phyloP scores from a whole-genome alignment of 1,140 invertebrate species.

The Rhagoletis zephyria region DNA sequence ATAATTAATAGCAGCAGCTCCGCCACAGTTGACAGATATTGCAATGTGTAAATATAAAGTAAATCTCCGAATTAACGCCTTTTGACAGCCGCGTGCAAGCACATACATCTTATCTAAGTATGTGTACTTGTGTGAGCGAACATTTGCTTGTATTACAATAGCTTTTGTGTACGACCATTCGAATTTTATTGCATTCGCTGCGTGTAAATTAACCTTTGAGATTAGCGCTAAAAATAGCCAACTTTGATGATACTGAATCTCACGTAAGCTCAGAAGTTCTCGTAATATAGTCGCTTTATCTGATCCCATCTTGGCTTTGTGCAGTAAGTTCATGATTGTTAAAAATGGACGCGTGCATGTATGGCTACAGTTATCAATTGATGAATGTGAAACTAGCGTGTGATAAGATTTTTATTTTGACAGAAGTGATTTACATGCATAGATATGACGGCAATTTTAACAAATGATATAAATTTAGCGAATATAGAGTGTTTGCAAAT shows the following conservation, averaged over 20 bases:
- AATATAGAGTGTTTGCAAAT: too few relatives aligned
- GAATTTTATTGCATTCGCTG: background rate
- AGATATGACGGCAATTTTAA: too few relatives aligned
- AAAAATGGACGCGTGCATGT: background rate
- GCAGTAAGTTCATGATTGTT: constrained; percentile 24
- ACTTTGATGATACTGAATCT: background rate
- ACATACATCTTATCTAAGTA: too few relatives aligned
- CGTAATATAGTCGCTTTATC: background rate
- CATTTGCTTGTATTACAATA: constrained; percentile 41
- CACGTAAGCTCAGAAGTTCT: background rate
- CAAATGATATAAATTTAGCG: too few relatives aligned
- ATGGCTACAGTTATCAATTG: background rate
- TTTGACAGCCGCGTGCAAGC: constrained; percentile 5
- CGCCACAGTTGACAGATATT: constrained; percentile 6
- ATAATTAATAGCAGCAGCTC: background rate
- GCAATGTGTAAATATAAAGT: constrained; percentile 40
- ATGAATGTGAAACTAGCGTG: background rate
- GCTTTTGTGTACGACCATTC: constrained; percentile 32
- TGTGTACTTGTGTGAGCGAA: constrained; percentile 8
- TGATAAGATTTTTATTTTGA: too few relatives aligned
- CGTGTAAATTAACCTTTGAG: constrained; percentile 23
- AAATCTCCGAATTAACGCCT: constrained; percentile 51
- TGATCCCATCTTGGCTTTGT: too few relatives aligned
- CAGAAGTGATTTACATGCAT: too few relatives aligned
- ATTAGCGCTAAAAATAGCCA: constrained; percentile 43